phyloP scores from a whole-genome alignment of 2,797 vertebrate genomes.

The Alauda arvensis region DNA sequence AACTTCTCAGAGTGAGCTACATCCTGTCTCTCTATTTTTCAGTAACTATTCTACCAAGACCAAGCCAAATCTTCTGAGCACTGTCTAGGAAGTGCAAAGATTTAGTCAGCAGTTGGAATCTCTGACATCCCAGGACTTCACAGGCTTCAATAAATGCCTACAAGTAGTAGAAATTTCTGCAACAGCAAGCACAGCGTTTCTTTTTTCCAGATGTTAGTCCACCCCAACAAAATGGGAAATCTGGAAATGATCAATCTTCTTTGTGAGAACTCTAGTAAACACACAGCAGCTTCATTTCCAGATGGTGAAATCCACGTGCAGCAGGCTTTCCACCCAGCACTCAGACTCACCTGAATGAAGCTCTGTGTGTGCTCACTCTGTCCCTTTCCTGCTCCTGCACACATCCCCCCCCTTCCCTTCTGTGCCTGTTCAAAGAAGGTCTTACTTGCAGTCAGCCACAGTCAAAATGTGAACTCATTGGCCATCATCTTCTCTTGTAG shows the following conservation, averaged over 20 bases:
- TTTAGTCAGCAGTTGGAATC: background rate
- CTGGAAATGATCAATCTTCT: constrained; percentile 63
- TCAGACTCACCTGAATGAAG: constrained; percentile 43
- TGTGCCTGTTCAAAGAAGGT: background rate
- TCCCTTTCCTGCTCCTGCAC: fast-evolving
- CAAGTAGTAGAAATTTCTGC: constrained; percentile 14
- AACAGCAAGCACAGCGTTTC: background rate
- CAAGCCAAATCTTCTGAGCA: background rate
- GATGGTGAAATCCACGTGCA: constrained; percentile 36
- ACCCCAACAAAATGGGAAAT: constrained; percentile 29
- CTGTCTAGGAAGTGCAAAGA: background rate
- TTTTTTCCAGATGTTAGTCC: constrained; percentile 49
- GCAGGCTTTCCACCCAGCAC: background rate
- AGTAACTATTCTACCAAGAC: background rate
- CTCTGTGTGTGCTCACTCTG: constrained; percentile 15
- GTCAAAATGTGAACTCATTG: background rate
- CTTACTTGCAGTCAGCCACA: background rate
- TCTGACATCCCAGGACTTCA: background rate
- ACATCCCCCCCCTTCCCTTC: background rate
- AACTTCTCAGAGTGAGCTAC: background rate
- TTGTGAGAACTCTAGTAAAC: constrained; percentile 53
- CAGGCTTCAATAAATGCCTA: background rate
- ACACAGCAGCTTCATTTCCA: constrained; percentile 52
- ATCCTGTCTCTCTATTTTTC: background rate
- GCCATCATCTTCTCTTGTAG: background rate